Percentiles rank a stretch among this genome's conserved stretches.
Evolutionary conservation across 2,113 vertebrate species (phyloP).

Genomic region (Hippocampus barbouri): DNA sequence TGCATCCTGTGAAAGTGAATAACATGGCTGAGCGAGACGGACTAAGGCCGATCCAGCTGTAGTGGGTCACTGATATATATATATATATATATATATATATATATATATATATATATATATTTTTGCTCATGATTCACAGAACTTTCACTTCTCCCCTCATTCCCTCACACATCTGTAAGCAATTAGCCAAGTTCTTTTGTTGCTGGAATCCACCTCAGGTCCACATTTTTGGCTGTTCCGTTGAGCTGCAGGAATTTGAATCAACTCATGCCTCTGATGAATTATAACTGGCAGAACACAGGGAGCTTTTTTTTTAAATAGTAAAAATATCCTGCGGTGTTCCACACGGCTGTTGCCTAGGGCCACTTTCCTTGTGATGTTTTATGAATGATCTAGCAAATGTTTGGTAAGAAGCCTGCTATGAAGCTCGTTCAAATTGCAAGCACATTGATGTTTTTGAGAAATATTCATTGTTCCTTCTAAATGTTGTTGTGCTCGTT

Average conservation of each 20-base stretch:
- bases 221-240: conserved; percentile 33
- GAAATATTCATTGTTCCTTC: background rate
- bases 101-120: conserved; percentile 30
- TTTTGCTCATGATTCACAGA: conserved; percentile 50
- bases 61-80: conserved; percentile 21
- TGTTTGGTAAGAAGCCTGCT: background rate
- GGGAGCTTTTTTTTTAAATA: background rate
- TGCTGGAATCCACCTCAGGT: conserved; percentile 55
- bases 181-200: conserved; percentile 71
- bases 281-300: conserved; percentile 8
- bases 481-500: background rate
- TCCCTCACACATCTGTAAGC: conserved; percentile 68
- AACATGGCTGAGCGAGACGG: conserved; percentile 25
- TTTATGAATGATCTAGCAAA: background rate
- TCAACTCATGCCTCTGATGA: conserved; percentile 28
- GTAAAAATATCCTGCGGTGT: conserved; percentile 5
- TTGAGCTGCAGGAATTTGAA: conserved; percentile 38
- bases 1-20: conserved; percentile 49
- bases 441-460: background rate
- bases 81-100: too few relatives aligned
- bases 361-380: background rate
- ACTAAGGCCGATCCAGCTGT: conserved; percentile 56
- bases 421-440: background rate
- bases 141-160: conserved; percentile 30
- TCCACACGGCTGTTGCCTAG: conserved; percentile 1